Evolutionary conservation across 92 coral and sea anemone genomes (phyloP), one percentile per base, ranked within the genome.

Genomic region (Phenganax subtilis): DNA sequence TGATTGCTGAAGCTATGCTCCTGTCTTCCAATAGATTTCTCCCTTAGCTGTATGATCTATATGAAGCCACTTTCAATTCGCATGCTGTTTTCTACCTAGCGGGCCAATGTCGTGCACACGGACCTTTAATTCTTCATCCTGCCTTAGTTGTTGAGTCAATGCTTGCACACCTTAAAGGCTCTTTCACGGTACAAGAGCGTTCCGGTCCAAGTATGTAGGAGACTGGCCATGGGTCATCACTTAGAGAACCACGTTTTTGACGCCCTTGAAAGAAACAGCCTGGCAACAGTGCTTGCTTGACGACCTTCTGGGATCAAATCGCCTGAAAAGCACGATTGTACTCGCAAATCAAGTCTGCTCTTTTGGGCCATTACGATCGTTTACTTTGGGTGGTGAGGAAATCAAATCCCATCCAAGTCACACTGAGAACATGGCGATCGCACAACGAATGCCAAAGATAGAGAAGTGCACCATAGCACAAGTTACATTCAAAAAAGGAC

Each of bases 161-260:
- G 89, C 75, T 89, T 14, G 92, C 89, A 37, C 89, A 86, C 71
- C 82, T 84, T 56, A 89, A 89, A 77, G 87, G 64, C 58, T 86
- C 69, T 86, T 80, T 80, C 92, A 89, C 84, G 89, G 92, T 51
- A 80, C 86, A 65, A 71, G 89, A 9, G 92, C 87, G 15, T 89
- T 25, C 71, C 92, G 30, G 92, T 86, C 54, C 89, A 89, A 59
- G 84, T 89, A 6, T 89, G 89, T 60, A 81, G 60, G 54, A 86
- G 71, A 76, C 82, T 89, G 57, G 89, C 87, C 52, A 58, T 78
- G 29, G 69, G 85, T 12, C 92, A 89, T 16, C 92, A 89, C 63
- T 53, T 84, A 55, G 71, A 78, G 27, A 66, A 87, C 59, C 72
- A 67, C 8, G 79, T 87, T 31, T 84, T 25, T 14, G 30, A 54